These are phyloP conservation scores for Ypsolopha sequella DNA, from an alignment of 2,888 invertebrate species.

Conservation along the genomic window DNA sequence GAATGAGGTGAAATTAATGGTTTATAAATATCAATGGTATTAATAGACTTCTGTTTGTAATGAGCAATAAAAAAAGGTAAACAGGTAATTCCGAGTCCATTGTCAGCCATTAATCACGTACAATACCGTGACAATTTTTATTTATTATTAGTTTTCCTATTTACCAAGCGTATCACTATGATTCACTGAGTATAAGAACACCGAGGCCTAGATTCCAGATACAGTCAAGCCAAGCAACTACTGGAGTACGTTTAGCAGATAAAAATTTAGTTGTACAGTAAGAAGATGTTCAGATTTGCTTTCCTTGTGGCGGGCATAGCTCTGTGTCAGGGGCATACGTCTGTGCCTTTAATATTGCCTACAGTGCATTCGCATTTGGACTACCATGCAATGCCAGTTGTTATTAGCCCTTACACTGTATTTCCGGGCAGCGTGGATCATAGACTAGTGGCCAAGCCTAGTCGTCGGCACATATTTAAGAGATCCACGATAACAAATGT, in stretches of 20 bases:
- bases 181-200: conserved; percentile 50
- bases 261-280: conserved; percentile 6
- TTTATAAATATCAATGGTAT: neutral
- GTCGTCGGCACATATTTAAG: conserved; percentile 41
- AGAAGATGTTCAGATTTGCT: conserved; percentile 34
- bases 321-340: conserved; percentile 33
- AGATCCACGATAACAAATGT: conserved; percentile 20
- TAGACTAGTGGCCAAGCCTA: conserved; percentile 11
- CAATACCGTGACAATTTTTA: conserved; percentile 42
- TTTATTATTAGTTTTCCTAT: conserved; percentile 29
- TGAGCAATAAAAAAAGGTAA: neutral
- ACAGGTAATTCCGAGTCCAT: neutral
- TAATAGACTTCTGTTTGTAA: neutral
- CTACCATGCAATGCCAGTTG: conserved; percentile 20
- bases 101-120: conserved; percentile 20
- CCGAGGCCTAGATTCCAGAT: conserved; percentile 14
- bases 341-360: conserved; percentile 30
- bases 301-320: conserved; percentile 31
- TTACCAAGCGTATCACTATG: conserved; percentile 37
- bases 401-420: conserved; percentile 20
- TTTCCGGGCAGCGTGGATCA: neutral
- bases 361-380: conserved; percentile 15
- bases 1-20: neutral
- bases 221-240: conserved; percentile 25
- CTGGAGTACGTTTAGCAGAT: neutral